phyloP scores from a whole-genome alignment of 2,797 vertebrate genomes.

The Aphelocoma californica region DNA sequence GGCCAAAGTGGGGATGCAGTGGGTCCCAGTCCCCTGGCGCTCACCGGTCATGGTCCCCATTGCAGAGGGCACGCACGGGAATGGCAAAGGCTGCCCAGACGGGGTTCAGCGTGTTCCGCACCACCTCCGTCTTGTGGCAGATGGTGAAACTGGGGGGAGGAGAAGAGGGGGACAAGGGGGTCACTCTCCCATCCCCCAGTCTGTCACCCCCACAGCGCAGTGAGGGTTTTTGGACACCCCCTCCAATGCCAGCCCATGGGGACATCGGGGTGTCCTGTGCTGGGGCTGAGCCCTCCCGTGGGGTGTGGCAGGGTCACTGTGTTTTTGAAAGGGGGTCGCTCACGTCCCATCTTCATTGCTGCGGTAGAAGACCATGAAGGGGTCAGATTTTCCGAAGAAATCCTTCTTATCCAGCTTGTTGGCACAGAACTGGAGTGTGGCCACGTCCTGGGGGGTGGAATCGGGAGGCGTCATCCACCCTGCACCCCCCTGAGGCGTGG shows the following conservation, averaged over 20 bases:
- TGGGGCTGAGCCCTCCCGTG: neutral
- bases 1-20: neutral
- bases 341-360: constrained; percentile 96
- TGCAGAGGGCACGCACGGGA: constrained; percentile 89
- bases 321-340: constrained; percentile 39
- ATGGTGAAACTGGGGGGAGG: constrained; percentile 83
- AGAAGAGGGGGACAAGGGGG: neutral
- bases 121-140: constrained; percentile 93
- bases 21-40: neutral
- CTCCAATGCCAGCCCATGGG: neutral
- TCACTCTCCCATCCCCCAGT: neutral
- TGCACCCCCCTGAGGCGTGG: neutral
- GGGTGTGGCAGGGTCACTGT: neutral
- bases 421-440: constrained; percentile 95
- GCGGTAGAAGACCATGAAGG: constrained; percentile 95
- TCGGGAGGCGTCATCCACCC: rapidly evolving
- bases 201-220: neutral
- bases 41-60: constrained; percentile 89
- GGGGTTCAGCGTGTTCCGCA: constrained; percentile 89
- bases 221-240: neutral
- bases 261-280: neutral
- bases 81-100: constrained; percentile 89
- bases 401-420: constrained; percentile 98
- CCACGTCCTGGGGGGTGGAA: constrained; percentile 81
- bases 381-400: constrained; percentile 95